Base-by-base conservation (phyloP, 2,888 invertebrate species). In the Camptogramma bilineatum region DNA sequence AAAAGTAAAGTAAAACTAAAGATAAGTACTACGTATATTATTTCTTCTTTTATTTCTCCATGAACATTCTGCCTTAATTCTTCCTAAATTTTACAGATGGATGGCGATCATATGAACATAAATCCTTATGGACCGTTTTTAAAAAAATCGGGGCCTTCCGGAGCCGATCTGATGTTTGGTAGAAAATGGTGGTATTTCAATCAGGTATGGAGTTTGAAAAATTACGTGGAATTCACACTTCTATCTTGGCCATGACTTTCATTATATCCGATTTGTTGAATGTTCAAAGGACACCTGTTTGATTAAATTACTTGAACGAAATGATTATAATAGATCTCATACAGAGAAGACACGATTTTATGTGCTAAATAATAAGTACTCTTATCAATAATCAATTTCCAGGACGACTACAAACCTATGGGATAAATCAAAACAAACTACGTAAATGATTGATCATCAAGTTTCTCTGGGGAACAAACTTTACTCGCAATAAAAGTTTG, bases 181-280 rank as follows among this genome's bases (percentile, higher is more conserved):
- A 81, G 91, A 66, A 92, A 92, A 69, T 92, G 92, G 92, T 92
- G 92, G 92, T 92, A 92, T 59, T 92, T 77, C 59, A 90, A 92
- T 66, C 91, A 92, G 85, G 92, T 91, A 71, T 7, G 24, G 1
- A 24, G 0, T 42, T n/a, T 34, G 2, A 9, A 34, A 5, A 13
- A 10, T 4, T 34, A 34, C 2, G 5, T 34, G 34, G 3, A 4
- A 8, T 5, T 34, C n/a, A n/a, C n/a, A n/a, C n/a, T n/a, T n/a
- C n/a, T n/a, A n/a, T n/a, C n/a, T n/a, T n/a, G n/a, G n/a, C n/a
- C n/a, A n/a, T n/a, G n/a, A n/a, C n/a, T n/a, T n/a, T n/a, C n/a
- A n/a, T n/a, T n/a, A n/a, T n/a, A n/a, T n/a, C n/a, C n/a, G n/a
- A n/a, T n/a, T n/a, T n/a, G n/a, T n/a, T n/a, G n/a, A n/a, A n/a